phyloP scores from a whole-genome alignment of 2,888 invertebrate species.

The Oscheius myriophilus region DNA sequence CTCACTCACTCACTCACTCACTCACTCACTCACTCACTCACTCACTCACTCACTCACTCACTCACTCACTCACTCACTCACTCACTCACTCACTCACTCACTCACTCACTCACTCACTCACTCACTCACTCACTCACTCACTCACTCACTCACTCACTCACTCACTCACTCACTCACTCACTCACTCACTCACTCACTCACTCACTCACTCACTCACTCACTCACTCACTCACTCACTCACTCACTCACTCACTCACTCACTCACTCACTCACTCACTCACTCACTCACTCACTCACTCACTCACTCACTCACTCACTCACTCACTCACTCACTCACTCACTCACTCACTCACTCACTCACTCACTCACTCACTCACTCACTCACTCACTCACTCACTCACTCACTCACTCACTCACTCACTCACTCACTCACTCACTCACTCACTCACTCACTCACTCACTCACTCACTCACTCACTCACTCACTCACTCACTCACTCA shows the following conservation, averaged over 20 bases:
- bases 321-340: neutral
- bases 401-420: neutral
- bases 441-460: neutral
- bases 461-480: neutral
- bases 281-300: slow-evolving; percentile 86
- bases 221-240: too few species aligned
- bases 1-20: slow-evolving; percentile 84
- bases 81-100: slow-evolving; percentile 84
- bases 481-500: too few species aligned
- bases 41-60: slow-evolving; percentile 84
- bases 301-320: too few species aligned
- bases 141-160: too few species aligned
- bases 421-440: too few species aligned
- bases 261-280: too few species aligned
- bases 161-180: slow-evolving; percentile 84
- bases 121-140: slow-evolving; percentile 84
- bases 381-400: neutral
- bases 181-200: too few species aligned
- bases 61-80: too few species aligned
- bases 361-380: too few species aligned
- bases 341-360: neutral
- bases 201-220: slow-evolving; percentile 84
- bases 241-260: slow-evolving; percentile 84
- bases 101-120: too few species aligned
- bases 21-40: too few species aligned